These are phyloP conservation scores for Silurus glanis DNA, from an alignment of 2,113 vertebrate genomes.

Conservation along the genomic window DNA sequence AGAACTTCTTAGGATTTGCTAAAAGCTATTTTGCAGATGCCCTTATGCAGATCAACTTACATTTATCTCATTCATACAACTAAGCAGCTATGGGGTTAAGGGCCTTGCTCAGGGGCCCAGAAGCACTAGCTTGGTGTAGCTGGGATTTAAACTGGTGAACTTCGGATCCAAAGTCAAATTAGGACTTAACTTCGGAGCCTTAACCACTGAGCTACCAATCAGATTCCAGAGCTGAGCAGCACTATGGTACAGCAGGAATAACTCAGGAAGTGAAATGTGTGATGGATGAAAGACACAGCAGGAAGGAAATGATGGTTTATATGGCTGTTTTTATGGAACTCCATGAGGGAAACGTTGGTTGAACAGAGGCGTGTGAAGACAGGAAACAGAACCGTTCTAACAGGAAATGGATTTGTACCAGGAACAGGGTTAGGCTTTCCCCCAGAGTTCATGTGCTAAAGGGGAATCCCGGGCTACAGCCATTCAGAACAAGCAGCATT, in stretches of 20 bases:
- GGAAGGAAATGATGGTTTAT: background rate
- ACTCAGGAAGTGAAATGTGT: background rate
- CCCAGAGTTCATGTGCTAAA: background rate
- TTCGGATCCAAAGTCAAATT: too few species aligned
- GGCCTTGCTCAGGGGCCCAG: too few species aligned
- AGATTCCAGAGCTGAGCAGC: background rate
- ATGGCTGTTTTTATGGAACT: background rate
- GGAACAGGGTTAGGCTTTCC: conserved; percentile 46
- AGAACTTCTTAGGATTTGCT: background rate
- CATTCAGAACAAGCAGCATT: background rate
- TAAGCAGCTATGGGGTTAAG: too few species aligned
- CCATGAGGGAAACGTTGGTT: background rate
- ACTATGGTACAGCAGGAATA: background rate
- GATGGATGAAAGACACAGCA: background rate
- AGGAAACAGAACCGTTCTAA: conserved; percentile 63
- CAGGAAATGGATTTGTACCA: conserved; percentile 64
- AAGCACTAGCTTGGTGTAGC: too few species aligned
- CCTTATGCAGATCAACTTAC: too few species aligned
- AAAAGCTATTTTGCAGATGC: too few species aligned
- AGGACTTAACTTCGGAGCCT: too few species aligned
- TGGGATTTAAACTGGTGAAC: too few species aligned
- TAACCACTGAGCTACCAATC: background rate
- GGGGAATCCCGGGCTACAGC: conserved; percentile 26
- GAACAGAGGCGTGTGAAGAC: conserved; percentile 23
- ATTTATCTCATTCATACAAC: too few species aligned